Conservation (phyloP, 2,888 invertebrate genomes). For the Acanthopleura granulata region DNA sequence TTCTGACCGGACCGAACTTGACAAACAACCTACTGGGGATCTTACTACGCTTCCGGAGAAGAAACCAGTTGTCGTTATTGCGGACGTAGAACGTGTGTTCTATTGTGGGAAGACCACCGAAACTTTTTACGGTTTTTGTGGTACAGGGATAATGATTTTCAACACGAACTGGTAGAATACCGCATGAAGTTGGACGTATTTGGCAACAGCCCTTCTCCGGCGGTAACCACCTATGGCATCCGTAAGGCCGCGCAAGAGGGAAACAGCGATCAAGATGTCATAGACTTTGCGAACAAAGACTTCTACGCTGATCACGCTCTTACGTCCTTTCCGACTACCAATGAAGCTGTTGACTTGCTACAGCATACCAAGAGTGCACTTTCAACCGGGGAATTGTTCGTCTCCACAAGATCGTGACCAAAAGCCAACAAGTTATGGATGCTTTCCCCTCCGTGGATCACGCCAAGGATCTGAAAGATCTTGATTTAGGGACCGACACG, state of each 20-base stretch:
- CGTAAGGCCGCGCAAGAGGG: constrained; percentile 18
- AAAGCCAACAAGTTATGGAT: constrained; percentile 18
- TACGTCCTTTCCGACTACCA: constrained; percentile 11
- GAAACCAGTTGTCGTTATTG: constrained; percentile 29
- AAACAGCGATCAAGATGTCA: background rate
- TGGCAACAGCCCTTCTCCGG: constrained; percentile 26
- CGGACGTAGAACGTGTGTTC: constrained; percentile 32
- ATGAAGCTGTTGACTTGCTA: constrained; percentile 11
- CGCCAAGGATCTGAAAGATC: background rate
- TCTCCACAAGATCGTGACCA: constrained; percentile 27
- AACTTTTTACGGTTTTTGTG: constrained; percentile 27
- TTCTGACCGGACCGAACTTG: constrained; percentile 35
- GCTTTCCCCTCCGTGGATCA: constrained; percentile 20
- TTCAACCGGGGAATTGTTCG: constrained; percentile 17
- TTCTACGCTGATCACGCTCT: constrained; percentile 30
- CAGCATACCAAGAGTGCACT: constrained; percentile 21
- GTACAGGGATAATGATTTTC: constrained; percentile 25
- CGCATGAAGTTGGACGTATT: constrained; percentile 29
- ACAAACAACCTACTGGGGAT: constrained; percentile 32
- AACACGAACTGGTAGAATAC: constrained; percentile 21
- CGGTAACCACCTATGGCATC: constrained; percentile 24
- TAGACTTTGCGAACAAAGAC: constrained; percentile 22
- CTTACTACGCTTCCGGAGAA: constrained; percentile 31
- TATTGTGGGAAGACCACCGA: constrained; percentile 25
- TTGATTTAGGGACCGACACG: background rate